A percentile compares a stretch with the other conserved stretches of the same genome.
These are phyloP conservation scores for Dicyrtomina minuta DNA, from an alignment of 2,888 invertebrate genomes.

Conservation along the genomic window DNA sequence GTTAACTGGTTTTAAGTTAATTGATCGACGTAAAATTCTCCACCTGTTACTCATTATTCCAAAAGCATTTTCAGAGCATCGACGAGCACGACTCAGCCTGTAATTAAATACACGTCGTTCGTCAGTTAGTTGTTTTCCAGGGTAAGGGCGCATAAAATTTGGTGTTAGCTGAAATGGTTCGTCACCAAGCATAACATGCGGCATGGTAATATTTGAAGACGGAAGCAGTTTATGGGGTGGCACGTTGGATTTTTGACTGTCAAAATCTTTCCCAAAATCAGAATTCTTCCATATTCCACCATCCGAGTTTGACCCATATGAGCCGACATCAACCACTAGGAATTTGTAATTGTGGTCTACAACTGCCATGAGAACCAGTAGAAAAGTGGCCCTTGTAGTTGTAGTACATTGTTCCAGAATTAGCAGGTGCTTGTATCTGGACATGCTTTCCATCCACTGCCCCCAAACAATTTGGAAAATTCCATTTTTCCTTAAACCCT, in stretches of 20 bases:
- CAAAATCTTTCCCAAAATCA: background rate
- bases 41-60: too few species aligned
- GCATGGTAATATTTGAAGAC: background rate
- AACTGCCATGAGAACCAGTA: background rate
- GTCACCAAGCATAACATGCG: constrained; percentile 12
- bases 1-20: too few species aligned
- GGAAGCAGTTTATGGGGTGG: background rate
- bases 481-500: constrained; percentile 33
- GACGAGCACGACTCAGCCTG: background rate
- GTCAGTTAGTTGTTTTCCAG: background rate
- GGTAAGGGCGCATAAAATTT: background rate
- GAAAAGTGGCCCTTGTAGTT: background rate
- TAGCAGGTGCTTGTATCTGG: background rate
- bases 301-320: background rate
- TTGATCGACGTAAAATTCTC: too few species aligned
- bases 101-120: background rate
- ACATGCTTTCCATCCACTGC: constrained; percentile 17
- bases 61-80: too few species aligned
- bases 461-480: too few species aligned
- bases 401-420: background rate
- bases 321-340: constrained; percentile 5
- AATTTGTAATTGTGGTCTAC: constrained; percentile 20
- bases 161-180: constrained; percentile 24
- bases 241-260: background rate
- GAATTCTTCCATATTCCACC: background rate